Conservation (phyloP, 2,113 vertebrate genomes). For the Motacilla alba region DNA sequence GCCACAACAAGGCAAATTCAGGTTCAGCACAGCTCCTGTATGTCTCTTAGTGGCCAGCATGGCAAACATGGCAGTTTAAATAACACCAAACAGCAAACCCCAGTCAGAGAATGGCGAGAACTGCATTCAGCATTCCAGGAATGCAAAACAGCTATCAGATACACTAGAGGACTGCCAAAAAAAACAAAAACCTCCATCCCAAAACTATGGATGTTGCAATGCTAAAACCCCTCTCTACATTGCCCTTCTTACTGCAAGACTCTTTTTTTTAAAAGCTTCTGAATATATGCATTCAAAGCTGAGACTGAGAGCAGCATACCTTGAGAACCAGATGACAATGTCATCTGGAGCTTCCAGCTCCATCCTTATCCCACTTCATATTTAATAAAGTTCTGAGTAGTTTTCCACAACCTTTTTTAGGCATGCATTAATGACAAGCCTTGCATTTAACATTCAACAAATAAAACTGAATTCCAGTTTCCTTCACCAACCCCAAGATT, state of each 20-base stretch:
- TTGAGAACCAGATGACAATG: background rate
- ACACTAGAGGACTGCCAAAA: background rate
- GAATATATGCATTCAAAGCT: background rate
- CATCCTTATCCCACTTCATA: background rate
- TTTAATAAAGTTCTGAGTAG: background rate
- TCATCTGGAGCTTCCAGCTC: background rate
- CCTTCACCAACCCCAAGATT: background rate
- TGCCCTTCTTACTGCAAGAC: background rate
- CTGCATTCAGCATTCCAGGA: background rate
- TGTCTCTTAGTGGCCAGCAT: background rate
- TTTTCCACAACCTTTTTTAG: background rate
- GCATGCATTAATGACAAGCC: background rate
- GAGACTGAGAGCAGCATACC: background rate
- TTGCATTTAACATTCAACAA: background rate
- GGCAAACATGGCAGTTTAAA: background rate
- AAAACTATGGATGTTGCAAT: background rate
- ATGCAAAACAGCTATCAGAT: background rate
- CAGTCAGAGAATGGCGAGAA: background rate
- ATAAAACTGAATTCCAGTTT: background rate
- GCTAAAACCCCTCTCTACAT: background rate
- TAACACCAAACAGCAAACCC: background rate
- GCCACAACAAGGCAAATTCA: background rate
- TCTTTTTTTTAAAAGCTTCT: background rate
- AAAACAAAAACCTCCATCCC: background rate
- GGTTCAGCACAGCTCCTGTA: background rate